These are phyloP conservation scores for Operophtera brumata DNA, from an alignment of 2,888 invertebrate genomes.

Conservation along the genomic window DNA sequence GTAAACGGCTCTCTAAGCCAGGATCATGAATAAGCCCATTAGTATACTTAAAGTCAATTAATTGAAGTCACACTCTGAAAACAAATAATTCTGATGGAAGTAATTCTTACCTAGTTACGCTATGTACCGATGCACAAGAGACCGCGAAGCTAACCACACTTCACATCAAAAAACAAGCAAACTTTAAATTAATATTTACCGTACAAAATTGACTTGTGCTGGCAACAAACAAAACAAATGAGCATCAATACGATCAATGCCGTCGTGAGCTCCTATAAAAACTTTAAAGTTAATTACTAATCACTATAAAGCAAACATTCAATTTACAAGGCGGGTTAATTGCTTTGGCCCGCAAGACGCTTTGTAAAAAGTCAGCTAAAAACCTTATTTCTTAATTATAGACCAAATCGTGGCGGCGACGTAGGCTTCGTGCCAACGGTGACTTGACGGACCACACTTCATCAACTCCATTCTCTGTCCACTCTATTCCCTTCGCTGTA, in stretches of 20 bases:
- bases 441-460: slow-evolving; percentile 48
- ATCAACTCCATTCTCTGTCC: slow-evolving; percentile 32
- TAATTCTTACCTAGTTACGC: not conserved
- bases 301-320: slow-evolving; percentile 81
- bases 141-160: not conserved
- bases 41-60: too few relatives aligned
- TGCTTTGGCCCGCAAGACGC: slow-evolving; percentile 70
- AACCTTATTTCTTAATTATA: slow-evolving; percentile 81
- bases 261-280: slow-evolving; percentile 66
- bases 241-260: slow-evolving; percentile 61
- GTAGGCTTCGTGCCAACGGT: slow-evolving; percentile 65
- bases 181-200: slow-evolving; percentile 47
- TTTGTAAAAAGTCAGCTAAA: slow-evolving; percentile 77
- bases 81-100: not conserved
- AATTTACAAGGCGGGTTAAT: slow-evolving; percentile 80
- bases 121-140: not conserved
- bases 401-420: slow-evolving; percentile 76
- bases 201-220: slow-evolving; percentile 57
- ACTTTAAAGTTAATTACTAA: slow-evolving; percentile 76
- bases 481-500: slow-evolving; percentile 41
- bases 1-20: too few relatives aligned
- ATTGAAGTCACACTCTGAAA: not conserved
- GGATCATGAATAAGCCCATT: too few relatives aligned
- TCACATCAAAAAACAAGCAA: slow-evolving; percentile 13
- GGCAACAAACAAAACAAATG: slow-evolving; percentile 61